Base-by-base conservation (phyloP, 2,888 invertebrate species). In the Stegophylla sp. region DNA sequence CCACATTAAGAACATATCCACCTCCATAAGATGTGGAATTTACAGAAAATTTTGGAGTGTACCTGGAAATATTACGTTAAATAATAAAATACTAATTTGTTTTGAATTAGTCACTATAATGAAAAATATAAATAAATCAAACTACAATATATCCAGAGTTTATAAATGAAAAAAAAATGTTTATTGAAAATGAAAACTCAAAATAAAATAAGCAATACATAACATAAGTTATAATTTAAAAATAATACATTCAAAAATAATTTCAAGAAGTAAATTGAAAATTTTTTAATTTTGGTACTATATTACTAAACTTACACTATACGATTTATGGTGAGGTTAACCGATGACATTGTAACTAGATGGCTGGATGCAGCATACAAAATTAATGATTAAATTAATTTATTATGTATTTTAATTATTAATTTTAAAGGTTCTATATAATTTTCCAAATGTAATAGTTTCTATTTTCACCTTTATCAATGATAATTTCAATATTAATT, bases 321-420 rank as follows among this genome's bases (percentile, higher is more conserved):
- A 90, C 94, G 91, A 92, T 94, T 93, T 90, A 94, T 91, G 89
- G 93, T 92, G 89, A 94, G 92, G 91, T 94, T 94, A 91, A 94
- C 94, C 89, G 94, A 92, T 88, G 94, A 94, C 89, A 94, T 92
- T 89, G 93, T 94, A 92, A 92, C 93, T 91, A 94, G 93, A 91
- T 94, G 93, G 92, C 94, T 94, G 92, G 86, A 90, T 72, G 83
- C 74, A 77, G 82, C 83, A 83, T 66, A 83, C 82, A 82, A 82
- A 64, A 83, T 81, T 73, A 81, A 82, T 74, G 74, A 66, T 43
- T 59, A 43, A 28, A n/a, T 69, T 45, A 45, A 26, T 69, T 45
- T 28, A n/a, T 13, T 28, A 34, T 66, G 3, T 34, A 34, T 17
- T 51, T 48, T 59, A 53, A 79, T 63, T 53, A 81, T 82, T n/a